Percentiles rank a stretch among this genome's conserved stretches.
Evolutionary conservation across 2,888 invertebrate species (phyloP).

Genomic region (Macropis europaea): DNA sequence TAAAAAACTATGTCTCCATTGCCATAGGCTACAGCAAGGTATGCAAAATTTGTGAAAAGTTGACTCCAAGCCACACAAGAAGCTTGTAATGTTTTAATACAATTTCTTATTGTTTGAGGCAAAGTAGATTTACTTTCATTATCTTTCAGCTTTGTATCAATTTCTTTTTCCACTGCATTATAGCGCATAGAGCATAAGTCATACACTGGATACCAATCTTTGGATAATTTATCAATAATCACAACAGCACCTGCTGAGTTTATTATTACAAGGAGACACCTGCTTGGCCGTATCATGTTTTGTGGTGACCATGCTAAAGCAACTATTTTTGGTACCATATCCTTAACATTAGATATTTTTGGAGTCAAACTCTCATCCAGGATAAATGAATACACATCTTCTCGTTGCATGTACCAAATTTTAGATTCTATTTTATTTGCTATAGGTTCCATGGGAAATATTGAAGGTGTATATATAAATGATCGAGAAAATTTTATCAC

Average conservation of each 20-base stretch:
- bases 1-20: slow-evolving; percentile 72
- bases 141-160: slow-evolving; percentile 21
- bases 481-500: slow-evolving; percentile 69
- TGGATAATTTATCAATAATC: slow-evolving; percentile 63
- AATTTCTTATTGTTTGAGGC: slow-evolving; percentile 29
- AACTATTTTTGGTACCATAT: slow-evolving; percentile 61
- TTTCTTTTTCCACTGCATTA: slow-evolving; percentile 52
- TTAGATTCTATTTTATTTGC: slow-evolving; percentile 45
- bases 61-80: slow-evolving; percentile 73
- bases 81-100: slow-evolving; percentile 63
- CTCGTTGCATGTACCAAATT: slow-evolving; percentile 63
- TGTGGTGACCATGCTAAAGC: slow-evolving; percentile 73
- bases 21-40: slow-evolving; percentile 67
- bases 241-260: slow-evolving; percentile 72
- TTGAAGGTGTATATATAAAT: slow-evolving; percentile 69
- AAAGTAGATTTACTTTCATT: slow-evolving; percentile 3
- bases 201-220: slow-evolving; percentile 69
- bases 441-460: slow-evolving; percentile 63
- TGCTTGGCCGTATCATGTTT: slow-evolving; percentile 64
- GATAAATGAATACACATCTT: slow-evolving; percentile 69
- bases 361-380: slow-evolving; percentile 71
- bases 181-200: slow-evolving; percentile 64
- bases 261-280: slow-evolving; percentile 70
- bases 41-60: slow-evolving; percentile 65
- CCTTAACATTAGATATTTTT: slow-evolving; percentile 59